Evolutionary conservation across 2,113 vertebrate genomes (phyloP), one percentile per base, ranked within the genome.

Genomic region (Oreochromis aureus): DNA sequence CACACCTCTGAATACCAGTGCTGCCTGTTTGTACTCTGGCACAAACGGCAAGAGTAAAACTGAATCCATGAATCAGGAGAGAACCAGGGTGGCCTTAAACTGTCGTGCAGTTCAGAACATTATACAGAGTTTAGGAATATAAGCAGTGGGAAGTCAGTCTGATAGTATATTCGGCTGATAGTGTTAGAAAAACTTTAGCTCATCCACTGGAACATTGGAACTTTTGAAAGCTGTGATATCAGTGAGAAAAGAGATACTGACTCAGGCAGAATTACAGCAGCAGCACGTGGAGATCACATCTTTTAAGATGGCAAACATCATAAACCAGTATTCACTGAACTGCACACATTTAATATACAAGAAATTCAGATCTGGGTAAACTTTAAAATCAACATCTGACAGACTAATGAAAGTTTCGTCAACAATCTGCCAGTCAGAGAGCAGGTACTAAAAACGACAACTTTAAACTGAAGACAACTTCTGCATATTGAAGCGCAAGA

Each of bases 1-100:
- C 91, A 86, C 82, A 87, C 56, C 80, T 84, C 80, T 87, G 63
- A 86, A 91, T 69, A 84, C 46, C 83, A 85, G 88, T 19, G 36
- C 81, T 71, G 85, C 86, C 83, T 22, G 55, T 86, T 84, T 85
- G 80, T 66, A 63, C 82, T 81, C 86, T 61, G 76, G 81, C 80
- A 84, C 32, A 87, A 76, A 78, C 32, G 44, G 19, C 48, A 15
- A 27, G 13, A 48, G 24, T 9, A 51, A 51, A 83, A 51, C 12
- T 51, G 8, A 55, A 89, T 80, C 58, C 69, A 71, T 4, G 53
- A 69, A 36, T 82, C 63, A 51, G 46, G 61, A 82, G 55, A 73
- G 83, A 91, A 55, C 83, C 87, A 82, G 69, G 78, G 81, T 8
- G 80, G 63, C 82, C 32, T 34, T 12, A 30, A 71, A 85, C 46